Percentiles rank a stretch among this genome's conserved stretches.
These are phyloP conservation scores for Oxyscelio sp. DNA, from an alignment of 2,888 invertebrate species.

Conservation along the genomic window DNA sequence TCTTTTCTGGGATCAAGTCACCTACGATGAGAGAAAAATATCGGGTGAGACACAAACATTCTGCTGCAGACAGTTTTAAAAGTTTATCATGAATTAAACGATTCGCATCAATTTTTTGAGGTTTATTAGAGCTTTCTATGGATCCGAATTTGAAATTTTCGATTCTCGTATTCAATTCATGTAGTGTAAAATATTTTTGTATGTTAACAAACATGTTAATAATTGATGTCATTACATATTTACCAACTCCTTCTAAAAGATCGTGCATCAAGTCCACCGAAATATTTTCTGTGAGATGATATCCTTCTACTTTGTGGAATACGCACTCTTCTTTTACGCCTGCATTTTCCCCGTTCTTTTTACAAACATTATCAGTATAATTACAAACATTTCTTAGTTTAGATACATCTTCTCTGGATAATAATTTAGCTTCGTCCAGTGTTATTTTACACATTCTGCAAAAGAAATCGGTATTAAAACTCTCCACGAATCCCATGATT, in stretches of 20 bases:
- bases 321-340: constrained; percentile 37
- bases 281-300: constrained; percentile 34
- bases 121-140: too few relatives aligned
- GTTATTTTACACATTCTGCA: constrained; percentile 8
- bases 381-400: constrained; percentile 1
- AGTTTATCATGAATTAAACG: too few relatives aligned
- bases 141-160: too few relatives aligned
- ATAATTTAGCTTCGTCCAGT: background rate
- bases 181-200: too few relatives aligned
- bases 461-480: constrained; percentile 7
- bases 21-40: too few relatives aligned
- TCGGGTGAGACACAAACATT: too few relatives aligned
- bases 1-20: too few relatives aligned
- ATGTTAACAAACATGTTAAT: too few relatives aligned
- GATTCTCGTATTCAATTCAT: too few relatives aligned
- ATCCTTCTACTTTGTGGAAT: constrained; percentile 17
- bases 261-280: constrained; percentile 34
- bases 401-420: background rate
- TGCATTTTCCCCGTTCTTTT: constrained; percentile 2
- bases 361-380: constrained; percentile 3
- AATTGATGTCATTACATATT: too few relatives aligned
- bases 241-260: constrained; percentile 8
- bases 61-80: too few relatives aligned
- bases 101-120: too few relatives aligned
- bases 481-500: constrained; percentile 22